These are phyloP conservation scores for Diaprepes abbreviatus DNA, from an alignment of 2,888 invertebrate species.

Conservation along the genomic window DNA sequence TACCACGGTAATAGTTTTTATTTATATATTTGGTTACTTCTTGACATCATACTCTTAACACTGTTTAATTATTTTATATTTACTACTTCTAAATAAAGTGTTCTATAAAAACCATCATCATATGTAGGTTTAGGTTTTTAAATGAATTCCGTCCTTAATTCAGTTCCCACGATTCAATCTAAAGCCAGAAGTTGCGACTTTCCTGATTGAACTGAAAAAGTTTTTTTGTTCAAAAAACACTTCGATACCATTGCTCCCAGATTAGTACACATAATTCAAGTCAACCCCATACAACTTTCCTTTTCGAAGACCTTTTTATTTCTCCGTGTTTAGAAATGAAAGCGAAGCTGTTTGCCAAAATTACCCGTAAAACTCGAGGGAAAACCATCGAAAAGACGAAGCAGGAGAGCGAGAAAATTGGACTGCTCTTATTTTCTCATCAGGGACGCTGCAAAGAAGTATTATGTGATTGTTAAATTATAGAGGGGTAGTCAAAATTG, in stretches of 20 bases:
- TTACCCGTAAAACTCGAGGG: conserved; percentile 35
- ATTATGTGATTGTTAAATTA: conserved; percentile 26
- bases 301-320: conserved; percentile 27
- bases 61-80: no score
- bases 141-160: background rate
- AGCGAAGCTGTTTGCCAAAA: conserved; percentile 40
- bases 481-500: background rate
- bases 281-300: conserved; percentile 19
- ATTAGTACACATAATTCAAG: conserved; percentile 34
- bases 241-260: conserved; percentile 22
- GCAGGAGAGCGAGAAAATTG: conserved; percentile 36
- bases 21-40: no score
- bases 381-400: conserved; percentile 22
- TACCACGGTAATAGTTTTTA: no score
- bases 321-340: conserved; percentile 29
- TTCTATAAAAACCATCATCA: background rate
- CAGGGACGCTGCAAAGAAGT: conserved; percentile 23
- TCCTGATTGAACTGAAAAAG: conserved; percentile 21
- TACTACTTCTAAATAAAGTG: background rate
- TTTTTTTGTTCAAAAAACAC: conserved; percentile 27
- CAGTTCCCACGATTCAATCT: conserved; percentile 4
- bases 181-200: conserved; percentile 6
- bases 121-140: background rate
- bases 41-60: no score
- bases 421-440: conserved; percentile 37